Base-by-base conservation (phyloP, 2,113 vertebrate genomes). In the Delphinus delphis region DNA sequence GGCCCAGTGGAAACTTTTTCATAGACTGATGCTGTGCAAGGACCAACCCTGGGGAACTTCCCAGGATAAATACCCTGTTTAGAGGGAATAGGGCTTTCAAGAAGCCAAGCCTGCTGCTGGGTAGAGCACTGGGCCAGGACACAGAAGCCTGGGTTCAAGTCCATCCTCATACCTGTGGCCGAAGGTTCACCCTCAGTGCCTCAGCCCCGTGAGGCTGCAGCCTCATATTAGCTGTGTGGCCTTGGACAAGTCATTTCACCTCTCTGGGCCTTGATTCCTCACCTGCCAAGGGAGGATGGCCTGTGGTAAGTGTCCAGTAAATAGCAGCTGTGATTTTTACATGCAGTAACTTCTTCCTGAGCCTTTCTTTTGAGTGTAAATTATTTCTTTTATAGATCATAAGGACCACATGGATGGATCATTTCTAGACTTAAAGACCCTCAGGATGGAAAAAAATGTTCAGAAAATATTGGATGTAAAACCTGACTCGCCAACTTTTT, bases 381-480 rank as follows among this genome's bases (percentile, higher is more conserved):
- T 41, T 63, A 8, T 96, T 77, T 97, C n/a, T 95, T 68, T 93
- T 95, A 50, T 63, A 98, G 98, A 36, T 90, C 82, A n/a, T 21
- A 38, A 44, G 33, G 97, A 60, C 8, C 94, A 76, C 17, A 31
- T 23, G 74, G 90, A 10, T 0, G 98, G 98, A 83, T 96, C 97
- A 0, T 73, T 97, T 74, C 76, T 96, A 47, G 63, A 98, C 5
- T 28, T 95, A 53, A 93, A 73, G 50, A 97, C 95, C 90, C 92
- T 96, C 38, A 38, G 96, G 1, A 21, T 93, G 1, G 98, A 98
- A 93, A 85, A 98, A 53, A 92, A 10, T 2, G 26, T 60, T n/a
- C 98, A 90, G 25, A 95, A 97, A 95, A 71, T 62, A 9, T 25
- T 96, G 8, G 80, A 98, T 20, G 50, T 93, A 68, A 96, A 97